Evolutionary conservation across 2,797 vertebrate genomes (phyloP), one percentile per base, ranked within the genome.

Genomic region (Emys orbicularis): DNA sequence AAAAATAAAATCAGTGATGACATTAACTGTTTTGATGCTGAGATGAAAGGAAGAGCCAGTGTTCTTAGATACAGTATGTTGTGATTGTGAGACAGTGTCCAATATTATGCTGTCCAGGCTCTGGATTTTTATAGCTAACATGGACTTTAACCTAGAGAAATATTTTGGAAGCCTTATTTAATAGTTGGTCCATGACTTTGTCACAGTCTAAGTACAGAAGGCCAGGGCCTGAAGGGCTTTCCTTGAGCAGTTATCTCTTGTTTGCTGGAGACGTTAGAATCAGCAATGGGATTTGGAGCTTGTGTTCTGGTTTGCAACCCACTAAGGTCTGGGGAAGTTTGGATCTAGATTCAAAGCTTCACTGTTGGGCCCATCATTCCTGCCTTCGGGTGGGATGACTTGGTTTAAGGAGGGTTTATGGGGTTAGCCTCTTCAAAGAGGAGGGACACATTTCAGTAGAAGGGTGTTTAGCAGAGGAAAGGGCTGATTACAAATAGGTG

Each of bases 41-140:
- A 92, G 93, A 92, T 49, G 61, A 41, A 87, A 94, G 87, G 54
- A 91, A 84, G 18, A 84, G 61, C 11, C 41, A 81, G 25, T 31
- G 25, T 44, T 93, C 53, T 57, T 29, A 77, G n/a, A 5, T 57
- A 57, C 27, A 29, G 56, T 29, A 27, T 31, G 74, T 8, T 87
- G 72, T 85, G 77, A 84, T 25, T 79, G 87, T 85, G 80, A 79
- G 68, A 47, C 4, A 27, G 72, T 76, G 72, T 16, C 59, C 83
- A 23, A 25, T 31, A n/a, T 65, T 86, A 79, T 1, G 21, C 37
- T 89, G 27, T 25, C 31, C 31, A 88, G 53, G 89, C 83, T 95
- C 76, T 72, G 44, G 81, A n/a, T 88, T 81, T 19, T 76, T 54
- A 84, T 54, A 68, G 81, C 19, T 94, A 82, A 83, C 18, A 50